phyloP scores from a whole-genome alignment of 1,140 invertebrate genomes.

The Potamilus streckersoni region DNA sequence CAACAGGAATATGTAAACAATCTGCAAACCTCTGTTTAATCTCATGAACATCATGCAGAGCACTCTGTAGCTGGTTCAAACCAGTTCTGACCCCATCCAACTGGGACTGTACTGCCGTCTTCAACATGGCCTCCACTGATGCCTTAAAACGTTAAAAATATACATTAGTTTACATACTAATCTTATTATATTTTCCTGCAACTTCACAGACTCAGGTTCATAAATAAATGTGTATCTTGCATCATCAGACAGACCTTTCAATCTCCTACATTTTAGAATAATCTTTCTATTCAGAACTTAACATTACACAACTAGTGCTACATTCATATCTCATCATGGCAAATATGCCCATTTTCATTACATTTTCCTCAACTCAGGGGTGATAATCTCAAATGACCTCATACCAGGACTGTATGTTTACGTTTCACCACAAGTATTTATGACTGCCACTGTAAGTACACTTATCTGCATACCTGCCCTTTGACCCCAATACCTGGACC shows the following conservation, averaged over 20 bases:
- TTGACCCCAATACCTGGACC: too few species aligned
- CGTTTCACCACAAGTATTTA: too few species aligned
- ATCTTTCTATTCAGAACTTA: not conserved
- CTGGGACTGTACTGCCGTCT: constrained; percentile 98
- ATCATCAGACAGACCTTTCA: not conserved
- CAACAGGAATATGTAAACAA: not conserved
- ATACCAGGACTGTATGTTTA: too few species aligned
- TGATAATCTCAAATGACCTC: too few species aligned
- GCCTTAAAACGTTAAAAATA: constrained; percentile 75
- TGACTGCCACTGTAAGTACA: too few species aligned
- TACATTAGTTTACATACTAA: not conserved
- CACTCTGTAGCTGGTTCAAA: constrained; percentile 84
- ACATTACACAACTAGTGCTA: not conserved
- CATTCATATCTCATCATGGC: not conserved
- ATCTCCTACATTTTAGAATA: not conserved
- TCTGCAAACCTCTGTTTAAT: constrained; percentile 78
- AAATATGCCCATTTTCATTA: too few species aligned
- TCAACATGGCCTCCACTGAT: constrained; percentile 96
- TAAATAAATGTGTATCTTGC: not conserved
- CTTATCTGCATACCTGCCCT: too few species aligned
- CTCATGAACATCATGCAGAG: constrained; percentile 81
- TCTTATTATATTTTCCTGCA: not conserved
- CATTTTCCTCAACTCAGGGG: too few species aligned
- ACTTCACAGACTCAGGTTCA: not conserved
- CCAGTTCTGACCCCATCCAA: constrained; percentile 95